Base-by-base conservation (phyloP, 2,113 vertebrate genomes). In the Hippolais icterina region DNA sequence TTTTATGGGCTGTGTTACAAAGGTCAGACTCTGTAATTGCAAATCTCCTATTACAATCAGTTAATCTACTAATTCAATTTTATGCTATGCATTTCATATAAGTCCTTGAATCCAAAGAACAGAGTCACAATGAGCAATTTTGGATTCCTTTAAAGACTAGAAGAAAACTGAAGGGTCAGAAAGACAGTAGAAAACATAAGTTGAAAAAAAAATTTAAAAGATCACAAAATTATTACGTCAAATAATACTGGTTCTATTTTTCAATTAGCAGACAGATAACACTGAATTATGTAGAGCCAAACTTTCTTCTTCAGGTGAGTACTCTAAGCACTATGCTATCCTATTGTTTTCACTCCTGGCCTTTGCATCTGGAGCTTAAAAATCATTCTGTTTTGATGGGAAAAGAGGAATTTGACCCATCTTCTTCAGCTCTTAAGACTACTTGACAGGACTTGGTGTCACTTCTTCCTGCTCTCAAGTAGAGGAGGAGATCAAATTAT, bases 51-150 rank as follows among this genome's bases (percentile, higher is more conserved):
- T 75, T 82, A 37, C 14, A 53, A 63, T 77, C 77, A 63, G 59
- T 83, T 85, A 46, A 88, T 61, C 66, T 90, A 65, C 50, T 92
- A 75, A 80, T 92, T 92, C 27, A 68, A 46, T 77, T 89, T 89
- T 81, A 68, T 54, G 64, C 27, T 61, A 61, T 31, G 18, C 20
- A 16, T 75, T 86, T 83, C 15, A 63, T 61, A 49, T 25, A 64
- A 37, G 53, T 85, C 68, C 27, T 78, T 60, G 14, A 68, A 77
- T 64, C 53, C 65, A 75, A 90, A 92, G 33, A 76, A 49, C 3
- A 5, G 53, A 76, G 59, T 61, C 23, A 53, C 42, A 61, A 11
- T 60, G 39, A 52, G 10, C 60, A 7, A 47, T 56, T 84, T 94
- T 50, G 63, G 20, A 37, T 47, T 63, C 11, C 46, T 71, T 64